Base-by-base conservation (phyloP, 2,113 vertebrate genomes). In the Piaya cayana region DNA sequence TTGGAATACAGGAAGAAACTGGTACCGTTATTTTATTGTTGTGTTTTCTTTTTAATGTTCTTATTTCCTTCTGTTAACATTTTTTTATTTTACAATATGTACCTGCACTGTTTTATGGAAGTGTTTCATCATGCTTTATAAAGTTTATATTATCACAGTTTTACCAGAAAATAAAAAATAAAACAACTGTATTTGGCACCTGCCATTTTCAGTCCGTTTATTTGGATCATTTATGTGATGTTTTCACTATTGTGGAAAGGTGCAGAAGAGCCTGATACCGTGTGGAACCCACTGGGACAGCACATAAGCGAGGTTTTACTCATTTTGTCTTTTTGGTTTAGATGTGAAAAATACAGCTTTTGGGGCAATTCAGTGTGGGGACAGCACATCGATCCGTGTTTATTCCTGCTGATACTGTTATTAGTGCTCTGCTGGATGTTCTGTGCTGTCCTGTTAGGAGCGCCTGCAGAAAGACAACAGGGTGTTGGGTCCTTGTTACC, bases 1-100 rank as follows among this genome's bases (percentile, higher is more conserved):
- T 34, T 77, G 39, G 56, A 78, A 70, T 82, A 77, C 47, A 34
- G 65, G 62, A 96, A 90, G 52, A 77, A 86, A 71, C 50, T 68
- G 59, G 79, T 96, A 90, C 53, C 14, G 9, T 81, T 82, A 36
- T 72, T 86, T 83, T 95, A 94, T 68, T 92, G 74, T 88, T 83
- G 63, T 92, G 56, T 76, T 88, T 91, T 75, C 32, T 85, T 93
- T 72, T 65, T 43, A 69, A 63, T 58, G 23, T 68, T 7, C 1
- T 53, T 27, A 15, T 69, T 81, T 42, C 43, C 74, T 63, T 81
- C 86, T 30, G 25, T 59, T 92, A 89, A 72, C 32, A 32, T 75
- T 77, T 84, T 91, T 95, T 60, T 75, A 63, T 92, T 88, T 96
- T 84, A 58, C 86, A 60, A 15, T 75, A 60, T 49, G 23, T 77